phyloP scores from a whole-genome alignment of 2,888 invertebrate species.

The Thymelicus acteon region DNA sequence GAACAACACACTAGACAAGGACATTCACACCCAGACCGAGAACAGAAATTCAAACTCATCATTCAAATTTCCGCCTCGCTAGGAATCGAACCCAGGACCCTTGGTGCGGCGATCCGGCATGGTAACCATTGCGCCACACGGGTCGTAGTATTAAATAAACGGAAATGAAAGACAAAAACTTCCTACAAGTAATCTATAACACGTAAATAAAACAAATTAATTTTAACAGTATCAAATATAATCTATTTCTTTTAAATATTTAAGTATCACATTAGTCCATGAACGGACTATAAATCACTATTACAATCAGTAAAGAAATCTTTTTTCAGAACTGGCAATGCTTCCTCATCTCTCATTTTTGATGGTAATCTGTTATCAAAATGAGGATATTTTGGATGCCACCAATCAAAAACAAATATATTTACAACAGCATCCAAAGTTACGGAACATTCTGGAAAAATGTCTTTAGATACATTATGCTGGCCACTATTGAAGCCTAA shows the following conservation, averaged over 20 bases:
- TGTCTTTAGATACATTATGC: constrained; percentile 56
- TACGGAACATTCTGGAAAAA: constrained; percentile 63
- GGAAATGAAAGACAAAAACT: too few relatives aligned
- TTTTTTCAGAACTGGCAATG: constrained; percentile 59
- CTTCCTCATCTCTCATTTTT: constrained; percentile 57
- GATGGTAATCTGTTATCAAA: constrained; percentile 59
- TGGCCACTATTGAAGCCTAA: constrained; percentile 77
- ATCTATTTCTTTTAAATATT: constrained; percentile 8
- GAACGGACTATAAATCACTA: constrained; percentile 39
- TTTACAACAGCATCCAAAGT: constrained; percentile 65
- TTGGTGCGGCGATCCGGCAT: too few relatives aligned
- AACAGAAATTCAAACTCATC: too few relatives aligned
- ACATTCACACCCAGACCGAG: too few relatives aligned
- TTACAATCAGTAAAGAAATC: constrained; percentile 59
- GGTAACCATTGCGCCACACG: too few relatives aligned
- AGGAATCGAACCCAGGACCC: too few relatives aligned
- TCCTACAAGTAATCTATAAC: too few relatives aligned
- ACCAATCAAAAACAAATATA: constrained; percentile 84
- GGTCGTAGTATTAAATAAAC: too few relatives aligned
- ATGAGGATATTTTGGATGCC: constrained; percentile 84
- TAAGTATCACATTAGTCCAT: constrained; percentile 20
- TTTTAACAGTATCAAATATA: constrained; percentile 33
- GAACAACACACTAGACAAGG: too few relatives aligned
- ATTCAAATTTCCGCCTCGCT: too few relatives aligned
- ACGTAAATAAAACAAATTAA: constrained; percentile 9